Conservation (phyloP, 2,113 vertebrate genomes). For the Polypterus bichir region DNA sequence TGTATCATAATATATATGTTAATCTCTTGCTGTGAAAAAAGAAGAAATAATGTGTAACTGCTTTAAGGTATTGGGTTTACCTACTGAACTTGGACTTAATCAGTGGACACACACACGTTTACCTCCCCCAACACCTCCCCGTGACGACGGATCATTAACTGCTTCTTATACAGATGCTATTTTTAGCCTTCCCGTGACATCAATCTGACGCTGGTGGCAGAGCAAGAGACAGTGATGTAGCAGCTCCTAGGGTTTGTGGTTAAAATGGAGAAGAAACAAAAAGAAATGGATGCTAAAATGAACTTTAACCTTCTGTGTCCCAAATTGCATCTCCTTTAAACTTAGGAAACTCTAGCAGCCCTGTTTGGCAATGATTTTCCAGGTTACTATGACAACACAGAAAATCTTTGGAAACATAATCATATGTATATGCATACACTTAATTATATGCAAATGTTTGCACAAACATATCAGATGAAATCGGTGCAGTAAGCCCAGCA, state of each 20-base stretch:
- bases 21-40: too few species aligned
- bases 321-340: not conserved
- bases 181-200: slow-evolving; percentile 16
- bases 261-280: not conserved
- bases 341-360: too few species aligned
- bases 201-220: slow-evolving; percentile 12
- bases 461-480: too few species aligned
- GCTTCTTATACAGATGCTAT: slow-evolving; percentile 12
- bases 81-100: slow-evolving; percentile 3
- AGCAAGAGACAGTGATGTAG: slow-evolving; percentile 14
- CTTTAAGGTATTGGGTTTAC: not conserved
- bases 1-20: too few species aligned
- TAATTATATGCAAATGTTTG: too few species aligned
- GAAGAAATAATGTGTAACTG: too few species aligned
- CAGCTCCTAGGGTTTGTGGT: not conserved
- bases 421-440: too few species aligned
- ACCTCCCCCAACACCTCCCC: not conserved
- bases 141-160: slow-evolving; percentile 12
- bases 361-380: too few species aligned
- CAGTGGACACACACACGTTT: not conserved
- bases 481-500: too few species aligned
- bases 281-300: not conserved
- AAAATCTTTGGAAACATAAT: too few species aligned
- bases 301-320: not conserved
- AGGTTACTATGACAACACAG: too few species aligned